Evolutionary conservation across 2,797 vertebrate species (phyloP).

Genomic region (Gymnoscopelus microlampas): DNA sequence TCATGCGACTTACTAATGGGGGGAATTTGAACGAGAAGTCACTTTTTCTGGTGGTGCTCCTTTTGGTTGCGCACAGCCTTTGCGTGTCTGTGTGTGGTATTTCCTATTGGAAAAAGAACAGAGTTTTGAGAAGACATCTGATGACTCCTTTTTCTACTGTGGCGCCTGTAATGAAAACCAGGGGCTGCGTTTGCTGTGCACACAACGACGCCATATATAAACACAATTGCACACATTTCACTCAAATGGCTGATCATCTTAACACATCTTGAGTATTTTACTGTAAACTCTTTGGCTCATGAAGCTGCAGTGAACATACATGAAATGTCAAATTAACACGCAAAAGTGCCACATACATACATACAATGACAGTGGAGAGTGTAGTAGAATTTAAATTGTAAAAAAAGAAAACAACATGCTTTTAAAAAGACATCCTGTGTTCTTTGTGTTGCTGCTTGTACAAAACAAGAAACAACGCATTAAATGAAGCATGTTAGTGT

Average conservation of each 20-base stretch:
- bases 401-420: no score
- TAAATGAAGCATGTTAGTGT: no score
- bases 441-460: no score
- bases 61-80: conserved; percentile 20
- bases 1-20: conserved; percentile 28
- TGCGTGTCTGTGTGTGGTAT: conserved; percentile 71
- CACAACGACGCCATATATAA: conserved; percentile 55
- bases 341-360: no score
- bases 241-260: conserved; percentile 40
- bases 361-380: no score
- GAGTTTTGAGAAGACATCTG: conserved; percentile 72
- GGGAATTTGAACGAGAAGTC: conserved; percentile 49
- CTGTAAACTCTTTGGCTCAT: no score
- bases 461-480: no score
- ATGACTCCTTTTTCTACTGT: conserved; percentile 68
- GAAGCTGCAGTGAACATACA: no score
- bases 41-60: conserved; percentile 28
- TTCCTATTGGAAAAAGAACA: conserved; percentile 77
- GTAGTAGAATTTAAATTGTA: no score
- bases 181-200: conserved; percentile 60
- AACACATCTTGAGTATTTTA: conserved; percentile 3
- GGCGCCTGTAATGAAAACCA: conserved; percentile 77
- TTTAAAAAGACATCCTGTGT: no score
- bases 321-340: no score
- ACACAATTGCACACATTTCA: conserved; percentile 44